These are phyloP conservation scores for Sebastes nivosus DNA, from an alignment of 2,797 vertebrate species.

Conservation along the genomic window DNA sequence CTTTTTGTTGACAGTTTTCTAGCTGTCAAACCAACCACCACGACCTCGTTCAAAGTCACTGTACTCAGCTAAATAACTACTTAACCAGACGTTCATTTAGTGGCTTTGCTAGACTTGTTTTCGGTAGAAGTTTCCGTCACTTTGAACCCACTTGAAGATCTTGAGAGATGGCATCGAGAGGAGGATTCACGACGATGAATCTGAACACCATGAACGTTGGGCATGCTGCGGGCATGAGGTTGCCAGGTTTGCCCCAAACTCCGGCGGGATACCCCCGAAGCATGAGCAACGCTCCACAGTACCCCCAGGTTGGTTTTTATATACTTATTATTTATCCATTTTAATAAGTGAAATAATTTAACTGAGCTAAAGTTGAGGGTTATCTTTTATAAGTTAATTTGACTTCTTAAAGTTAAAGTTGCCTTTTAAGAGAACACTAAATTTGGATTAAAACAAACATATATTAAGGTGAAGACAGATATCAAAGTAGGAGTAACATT, in stretches of 20 bases:
- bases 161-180: slow-evolving; percentile 79
- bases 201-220: slow-evolving; percentile 73
- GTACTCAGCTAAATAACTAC: no score
- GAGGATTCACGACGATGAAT: slow-evolving; percentile 80
- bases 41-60: not conserved
- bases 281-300: slow-evolving; percentile 73
- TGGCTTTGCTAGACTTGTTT: not conserved
- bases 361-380: not conserved
- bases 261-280: slow-evolving; percentile 74
- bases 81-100: not conserved
- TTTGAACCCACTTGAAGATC: slow-evolving; percentile 65
- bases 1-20: slow-evolving; percentile 73
- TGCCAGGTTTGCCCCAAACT: slow-evolving; percentile 75
- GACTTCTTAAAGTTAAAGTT: not conserved
- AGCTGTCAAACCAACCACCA: slow-evolving; percentile 64
- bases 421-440: not conserved
- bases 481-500: not conserved
- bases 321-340: no score
- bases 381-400: not conserved
- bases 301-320: slow-evolving; percentile 70
- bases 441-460: not conserved
- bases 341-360: not conserved
- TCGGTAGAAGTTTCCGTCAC: no score
- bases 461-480: not conserved
- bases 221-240: slow-evolving; percentile 75